phyloP scores from a whole-genome alignment of 2,888 invertebrate species.

The Nephrotoma flavescens region DNA sequence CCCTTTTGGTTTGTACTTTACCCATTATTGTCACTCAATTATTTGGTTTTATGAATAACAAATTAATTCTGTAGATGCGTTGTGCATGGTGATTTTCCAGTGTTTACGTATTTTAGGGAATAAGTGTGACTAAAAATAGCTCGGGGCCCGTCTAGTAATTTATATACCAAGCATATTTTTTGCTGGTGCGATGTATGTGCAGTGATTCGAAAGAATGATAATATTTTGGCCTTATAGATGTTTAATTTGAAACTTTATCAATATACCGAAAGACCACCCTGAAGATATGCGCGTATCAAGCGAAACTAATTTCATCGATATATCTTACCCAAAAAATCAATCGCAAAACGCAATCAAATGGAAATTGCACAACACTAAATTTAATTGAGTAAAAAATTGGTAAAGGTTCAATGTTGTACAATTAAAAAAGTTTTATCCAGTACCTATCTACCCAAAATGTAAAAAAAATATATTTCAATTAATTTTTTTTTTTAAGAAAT shows the following conservation, averaged over 20 bases:
- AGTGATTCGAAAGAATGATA: neutral
- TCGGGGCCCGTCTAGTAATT: neutral
- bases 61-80: neutral
- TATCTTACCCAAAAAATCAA: neutral
- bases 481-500: neutral
- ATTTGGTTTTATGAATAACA: neutral
- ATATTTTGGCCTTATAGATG: neutral
- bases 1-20: neutral
- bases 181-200: neutral
- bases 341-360: neutral
- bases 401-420: neutral
- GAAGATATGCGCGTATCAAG: neutral
- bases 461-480: neutral
- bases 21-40: neutral
- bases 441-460: neutral
- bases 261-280: neutral
- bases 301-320: neutral
- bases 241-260: neutral
- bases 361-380: neutral
- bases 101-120: neutral
- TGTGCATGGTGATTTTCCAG: neutral
- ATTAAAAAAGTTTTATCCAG: neutral
- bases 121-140: neutral
- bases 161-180: neutral
- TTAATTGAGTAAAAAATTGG: neutral